Conservation (phyloP, 2,888 invertebrate genomes). For the Aproaerema taeniolella region DNA sequence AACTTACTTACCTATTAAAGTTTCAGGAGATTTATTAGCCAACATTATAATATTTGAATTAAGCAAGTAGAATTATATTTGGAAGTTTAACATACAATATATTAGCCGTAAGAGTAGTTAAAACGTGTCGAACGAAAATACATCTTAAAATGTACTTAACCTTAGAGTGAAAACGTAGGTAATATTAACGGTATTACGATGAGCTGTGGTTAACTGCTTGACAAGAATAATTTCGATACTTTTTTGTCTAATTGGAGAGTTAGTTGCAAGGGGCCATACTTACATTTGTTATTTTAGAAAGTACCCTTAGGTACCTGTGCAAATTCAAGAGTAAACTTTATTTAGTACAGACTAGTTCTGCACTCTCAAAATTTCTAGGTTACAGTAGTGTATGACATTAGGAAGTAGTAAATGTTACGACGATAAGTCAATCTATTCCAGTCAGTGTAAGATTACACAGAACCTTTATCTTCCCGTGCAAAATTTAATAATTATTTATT, state of each 20-base stretch:
- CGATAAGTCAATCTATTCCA: no score
- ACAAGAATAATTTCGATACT: constrained; percentile 37
- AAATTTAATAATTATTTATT: constrained; percentile 5
- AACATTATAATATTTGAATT: constrained; percentile 55
- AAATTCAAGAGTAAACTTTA: no score
- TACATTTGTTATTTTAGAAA: constrained; percentile 1
- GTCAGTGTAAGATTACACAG: no score
- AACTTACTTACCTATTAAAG: no score
- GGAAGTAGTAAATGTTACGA: no score
- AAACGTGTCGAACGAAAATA: constrained; percentile 37
- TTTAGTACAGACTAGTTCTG: no score
- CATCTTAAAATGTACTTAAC: constrained; percentile 57
- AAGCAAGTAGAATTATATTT: constrained; percentile 54
- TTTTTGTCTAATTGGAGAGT: constrained; percentile 34
- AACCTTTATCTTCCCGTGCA: no score
- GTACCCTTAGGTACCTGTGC: no score
- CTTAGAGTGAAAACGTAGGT: constrained; percentile 34
- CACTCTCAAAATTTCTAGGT: no score
- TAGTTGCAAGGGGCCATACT: constrained; percentile 61
- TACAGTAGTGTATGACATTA: no score
- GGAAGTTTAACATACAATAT: constrained; percentile 44
- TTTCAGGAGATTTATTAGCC: constrained; percentile 69
- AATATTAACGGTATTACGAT: constrained; percentile 31
- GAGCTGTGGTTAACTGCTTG: constrained; percentile 44
- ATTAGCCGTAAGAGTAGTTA: constrained; percentile 47